Conservation (phyloP, 2,797 vertebrate species). For the Schizothorax lantsangensis region DNA sequence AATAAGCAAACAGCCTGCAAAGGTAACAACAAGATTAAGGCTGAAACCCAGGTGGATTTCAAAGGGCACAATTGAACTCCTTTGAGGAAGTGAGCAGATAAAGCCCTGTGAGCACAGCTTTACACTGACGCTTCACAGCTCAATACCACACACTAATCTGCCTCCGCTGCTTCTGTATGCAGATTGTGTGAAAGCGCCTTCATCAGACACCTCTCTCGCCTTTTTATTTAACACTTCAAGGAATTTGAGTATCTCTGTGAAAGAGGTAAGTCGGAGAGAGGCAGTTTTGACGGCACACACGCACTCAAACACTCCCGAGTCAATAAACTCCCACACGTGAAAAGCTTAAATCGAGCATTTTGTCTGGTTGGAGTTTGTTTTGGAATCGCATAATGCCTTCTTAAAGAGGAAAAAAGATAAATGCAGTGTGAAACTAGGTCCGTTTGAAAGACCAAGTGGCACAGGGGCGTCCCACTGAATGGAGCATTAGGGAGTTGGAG, state of each 20-base stretch:
- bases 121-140: constrained; percentile 44
- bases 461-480: constrained; percentile 18
- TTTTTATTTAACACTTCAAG: constrained; percentile 58
- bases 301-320: constrained; percentile 7
- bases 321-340: constrained; percentile 11
- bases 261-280: constrained; percentile 7
- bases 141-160: constrained; percentile 62
- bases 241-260: constrained; percentile 21
- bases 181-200: constrained; percentile 41
- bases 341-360: constrained; percentile 43
- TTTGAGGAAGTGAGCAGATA: constrained; percentile 51
- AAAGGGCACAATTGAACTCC: constrained; percentile 48
- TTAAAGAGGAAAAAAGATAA: constrained; percentile 49
- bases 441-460: constrained; percentile 45
- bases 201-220: constrained; percentile 39
- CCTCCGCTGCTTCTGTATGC: constrained; percentile 29
- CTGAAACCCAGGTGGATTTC: constrained; percentile 50
- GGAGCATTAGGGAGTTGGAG: constrained; percentile 21
- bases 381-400: constrained; percentile 17
- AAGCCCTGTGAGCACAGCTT: constrained; percentile 48
- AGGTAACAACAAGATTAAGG: constrained; percentile 29
- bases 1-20: constrained; percentile 32
- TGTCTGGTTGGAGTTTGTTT: constrained; percentile 18
- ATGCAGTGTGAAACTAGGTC: constrained; percentile 34
- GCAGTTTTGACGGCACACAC: neutral